Conservation (phyloP, 1,140 invertebrate species). For the Cotesia vestalis region DNA sequence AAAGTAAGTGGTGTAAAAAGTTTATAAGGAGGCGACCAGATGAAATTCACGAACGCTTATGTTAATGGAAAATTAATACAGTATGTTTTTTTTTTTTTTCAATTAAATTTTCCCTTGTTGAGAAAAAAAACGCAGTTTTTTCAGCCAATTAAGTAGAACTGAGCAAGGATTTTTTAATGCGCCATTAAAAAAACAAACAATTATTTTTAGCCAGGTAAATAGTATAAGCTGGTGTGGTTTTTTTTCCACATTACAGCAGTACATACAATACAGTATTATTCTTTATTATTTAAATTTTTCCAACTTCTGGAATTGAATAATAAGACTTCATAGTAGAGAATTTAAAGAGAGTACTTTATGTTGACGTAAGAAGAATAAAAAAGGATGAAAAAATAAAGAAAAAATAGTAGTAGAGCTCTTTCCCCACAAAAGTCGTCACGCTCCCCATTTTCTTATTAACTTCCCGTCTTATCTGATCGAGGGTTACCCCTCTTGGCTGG, state of each 20-base stretch:
- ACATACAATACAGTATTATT: too few relatives aligned
- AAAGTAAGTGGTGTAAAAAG: neutral
- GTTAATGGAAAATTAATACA: neutral
- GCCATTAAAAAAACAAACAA: conserved; percentile 1
- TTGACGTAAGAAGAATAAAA: conserved; percentile 21
- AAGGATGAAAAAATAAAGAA: neutral
- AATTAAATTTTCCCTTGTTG: neutral
- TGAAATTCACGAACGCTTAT: neutral
- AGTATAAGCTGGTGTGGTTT: too few relatives aligned
- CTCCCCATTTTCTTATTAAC: conserved; percentile 41
- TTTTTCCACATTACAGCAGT: too few relatives aligned
- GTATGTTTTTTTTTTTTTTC: neutral
- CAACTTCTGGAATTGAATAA: conserved; percentile 1
- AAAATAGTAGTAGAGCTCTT: conserved; percentile 3
- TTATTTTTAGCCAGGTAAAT: neutral
- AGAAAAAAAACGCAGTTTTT: neutral
- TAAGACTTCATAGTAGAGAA: neutral
- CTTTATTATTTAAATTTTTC: too few relatives aligned
- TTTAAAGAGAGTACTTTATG: neutral
- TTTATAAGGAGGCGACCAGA: neutral
- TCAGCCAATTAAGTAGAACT: too few relatives aligned
- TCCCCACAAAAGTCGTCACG: conserved; percentile 6
- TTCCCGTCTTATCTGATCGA: conserved; percentile 40
- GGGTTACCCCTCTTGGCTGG: conserved; percentile 30
- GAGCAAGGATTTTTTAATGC: neutral